Evolutionary conservation across 53 echinoderm and acorn worm genomes (phyloP), one percentile per base, ranked within the genome.

Genomic region (Paelopatides confundens): DNA sequence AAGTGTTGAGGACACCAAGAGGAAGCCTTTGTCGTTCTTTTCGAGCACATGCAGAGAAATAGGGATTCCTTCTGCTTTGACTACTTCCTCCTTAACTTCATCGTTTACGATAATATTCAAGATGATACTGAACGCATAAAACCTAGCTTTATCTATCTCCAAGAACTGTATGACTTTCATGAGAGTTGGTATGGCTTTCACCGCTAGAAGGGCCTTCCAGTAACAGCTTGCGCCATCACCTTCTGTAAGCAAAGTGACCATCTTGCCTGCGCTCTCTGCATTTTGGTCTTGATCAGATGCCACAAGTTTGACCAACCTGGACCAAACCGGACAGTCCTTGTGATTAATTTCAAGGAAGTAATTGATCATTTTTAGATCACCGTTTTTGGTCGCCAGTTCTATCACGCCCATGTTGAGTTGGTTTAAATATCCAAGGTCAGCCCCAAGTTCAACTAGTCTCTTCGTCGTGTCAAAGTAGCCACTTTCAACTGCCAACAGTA

Each of bases 401-500:
- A 97, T 62, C 2, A 90, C 90, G 32, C 97, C 92, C 30, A 87
- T 63, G 81, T 97, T 97, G 38, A 92, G 90, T 46, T 93, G 91
- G 66, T 97, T 97, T 12, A 88, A 66, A 81, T 93, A 97, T 34
- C 97, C 90, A 1, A 97, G 90, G 71, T 97, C 97, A 0, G 95
- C 90, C 5, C 95, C 95, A 7, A 97, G 94, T 8, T 86, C 90
- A 36, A 95, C 94, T 10, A 97, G 92, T 33, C 93, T 93, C 49
- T 90, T 78, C 18, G 93, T 95, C 0, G 97, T 95, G 65, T 97
- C 97, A 68, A 95, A 92, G 67, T 90, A 92, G 21, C 95, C 94
- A 50, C 90, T 97, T 15, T 92, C 97, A n/a, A 97, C 97, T 33
- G 97, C 95, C 70, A 97, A 71, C 30, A 97, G 89, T 35, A 97